Evolutionary conservation across 1,140 invertebrate genomes (phyloP), one percentile per base, ranked within the genome.

Genomic region (Euura saliciscinereae): DNA sequence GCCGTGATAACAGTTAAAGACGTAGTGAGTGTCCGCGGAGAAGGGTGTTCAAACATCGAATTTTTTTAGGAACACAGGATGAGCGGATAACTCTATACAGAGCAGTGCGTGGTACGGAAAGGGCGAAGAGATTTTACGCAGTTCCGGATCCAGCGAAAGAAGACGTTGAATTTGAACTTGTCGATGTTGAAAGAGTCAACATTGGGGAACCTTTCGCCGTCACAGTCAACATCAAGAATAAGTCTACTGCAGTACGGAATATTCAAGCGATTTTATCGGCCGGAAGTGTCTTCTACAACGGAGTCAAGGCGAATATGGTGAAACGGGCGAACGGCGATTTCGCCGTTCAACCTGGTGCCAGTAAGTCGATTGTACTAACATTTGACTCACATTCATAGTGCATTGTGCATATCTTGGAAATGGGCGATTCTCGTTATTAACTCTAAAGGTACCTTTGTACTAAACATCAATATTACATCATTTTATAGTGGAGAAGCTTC

Each of bases 201-300:
- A 91, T 95, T 71, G 93, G 93, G 2, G 87, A 93, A 64, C 87
- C 90, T 13, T 94, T 94, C 80, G 85, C 88, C 51, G 88, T 94
- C 6, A 89, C 88, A 0, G 89, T 94, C 6, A 89, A 91, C 45
- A 91, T 94, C 69, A 86, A 89, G 66, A 95, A 94, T 76, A 91
- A 90, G 76, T 91, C 91, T 6, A 78, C 88, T 2, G 83, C 93
- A 77, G 83, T 85, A 6, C 82, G 94, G 65, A 91, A 85, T 2
- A 89, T 96, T 42, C 89, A 91, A 69, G 90, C 91, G 0, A 89
- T 90, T 5, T 78, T 95, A 44, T 89, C 90, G 6, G 90, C 93
- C 0, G 90, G 88, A 5, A 94, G 91, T 75, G 89, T 94, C n/a
- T 95, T 91, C 82, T 95, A 95, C 79, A 95, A 92, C 42, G 94